phyloP scores from a whole-genome alignment of 2,888 invertebrate genomes.

The Oscheius myriophilus region DNA sequence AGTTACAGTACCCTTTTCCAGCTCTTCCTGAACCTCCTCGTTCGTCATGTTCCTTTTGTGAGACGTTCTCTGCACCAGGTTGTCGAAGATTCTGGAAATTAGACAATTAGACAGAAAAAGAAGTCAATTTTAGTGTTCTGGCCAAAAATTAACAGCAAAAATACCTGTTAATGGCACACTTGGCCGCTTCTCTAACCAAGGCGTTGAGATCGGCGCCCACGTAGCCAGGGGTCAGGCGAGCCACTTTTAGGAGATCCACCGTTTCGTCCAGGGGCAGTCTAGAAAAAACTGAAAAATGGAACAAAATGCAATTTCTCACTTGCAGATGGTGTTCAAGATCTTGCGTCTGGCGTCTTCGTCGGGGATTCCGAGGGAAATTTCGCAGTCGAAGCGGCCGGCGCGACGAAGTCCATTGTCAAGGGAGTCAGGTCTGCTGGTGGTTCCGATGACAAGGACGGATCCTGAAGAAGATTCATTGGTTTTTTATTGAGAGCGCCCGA shows the following conservation, averaged over 20 bases:
- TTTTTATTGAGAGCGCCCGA: too few relatives aligned
- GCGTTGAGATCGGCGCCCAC: slow-evolving; percentile 82
- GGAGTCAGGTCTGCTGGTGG: slow-evolving; percentile 90
- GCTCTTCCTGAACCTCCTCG: slow-evolving; percentile 53
- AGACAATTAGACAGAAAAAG: background rate
- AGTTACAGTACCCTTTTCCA: slow-evolving; percentile 44
- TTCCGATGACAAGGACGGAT: slow-evolving; percentile 80
- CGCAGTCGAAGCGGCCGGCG: slow-evolving; percentile 56
- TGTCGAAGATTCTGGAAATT: slow-evolving; percentile 52
- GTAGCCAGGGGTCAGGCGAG: slow-evolving; percentile 90
- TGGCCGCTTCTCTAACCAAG: slow-evolving; percentile 84
- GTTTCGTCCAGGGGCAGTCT: slow-evolving; percentile 78
- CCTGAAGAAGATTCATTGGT: slow-evolving; percentile 1
- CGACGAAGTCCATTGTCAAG: slow-evolving; percentile 87
- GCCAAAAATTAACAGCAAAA: background rate
- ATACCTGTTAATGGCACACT: slow-evolving; percentile 83
- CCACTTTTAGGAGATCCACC: slow-evolving; percentile 81
- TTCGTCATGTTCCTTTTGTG: slow-evolving; percentile 46
- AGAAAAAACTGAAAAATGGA: slow-evolving; percentile 8
- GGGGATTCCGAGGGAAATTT: slow-evolving; percentile 89
- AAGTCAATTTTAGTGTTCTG: too few relatives aligned
- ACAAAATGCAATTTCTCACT: slow-evolving; percentile 41
- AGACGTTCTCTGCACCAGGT: slow-evolving; percentile 45
- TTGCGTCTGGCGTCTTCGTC: slow-evolving; percentile 80
- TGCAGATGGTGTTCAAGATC: slow-evolving; percentile 64